These are phyloP conservation scores for Lathamus discolor DNA, from an alignment of 2,113 vertebrate genomes.

Conservation along the genomic window DNA sequence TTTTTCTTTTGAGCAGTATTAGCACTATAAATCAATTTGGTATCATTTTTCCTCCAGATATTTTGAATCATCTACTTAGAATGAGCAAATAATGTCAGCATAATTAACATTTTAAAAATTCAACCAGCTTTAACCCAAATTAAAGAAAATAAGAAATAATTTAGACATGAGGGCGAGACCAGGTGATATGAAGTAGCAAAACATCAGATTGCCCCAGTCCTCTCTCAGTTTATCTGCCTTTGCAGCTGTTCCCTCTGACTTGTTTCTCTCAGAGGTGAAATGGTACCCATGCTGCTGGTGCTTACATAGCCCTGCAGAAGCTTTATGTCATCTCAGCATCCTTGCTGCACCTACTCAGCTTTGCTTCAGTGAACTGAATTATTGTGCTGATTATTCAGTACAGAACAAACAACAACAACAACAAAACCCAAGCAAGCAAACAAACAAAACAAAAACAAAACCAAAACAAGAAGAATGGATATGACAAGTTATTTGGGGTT, in stretches of 20 bases:
- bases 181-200: not conserved
- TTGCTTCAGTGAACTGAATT: not conserved
- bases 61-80: slow-evolving; percentile 6
- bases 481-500: not conserved
- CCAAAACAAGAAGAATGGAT: not conserved
- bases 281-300: not conserved
- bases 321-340: not conserved
- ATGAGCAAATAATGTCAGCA: slow-evolving; percentile 18
- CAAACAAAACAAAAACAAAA: not conserved
- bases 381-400: not conserved
- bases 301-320: not conserved
- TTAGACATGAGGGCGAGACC: not conserved
- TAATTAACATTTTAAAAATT: slow-evolving; percentile 6
- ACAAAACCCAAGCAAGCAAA: not conserved
- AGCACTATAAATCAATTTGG: not conserved
- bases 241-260: not conserved
- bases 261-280: not conserved
- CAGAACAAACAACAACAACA: not conserved
- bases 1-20: not conserved
- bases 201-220: not conserved
- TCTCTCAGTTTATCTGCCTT: not conserved
- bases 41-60: not conserved
- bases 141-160: not conserved
- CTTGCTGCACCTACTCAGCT: not conserved
- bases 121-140: not conserved